Evolutionary conservation across 2,888 invertebrate species (phyloP).

Genomic region (Parnassius apollo): DNA sequence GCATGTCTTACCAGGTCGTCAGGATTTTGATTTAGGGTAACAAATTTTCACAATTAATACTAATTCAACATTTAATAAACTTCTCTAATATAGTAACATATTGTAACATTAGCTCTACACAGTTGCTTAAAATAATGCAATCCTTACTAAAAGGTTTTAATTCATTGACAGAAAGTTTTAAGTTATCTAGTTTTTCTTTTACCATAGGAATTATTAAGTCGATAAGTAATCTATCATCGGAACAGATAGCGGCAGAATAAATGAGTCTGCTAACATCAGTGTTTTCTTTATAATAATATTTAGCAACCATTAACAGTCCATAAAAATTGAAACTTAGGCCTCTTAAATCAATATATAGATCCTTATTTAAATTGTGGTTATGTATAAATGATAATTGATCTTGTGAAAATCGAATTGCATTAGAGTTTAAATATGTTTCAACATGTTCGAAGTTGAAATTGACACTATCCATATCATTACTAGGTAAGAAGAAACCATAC

Average conservation of each 20-base stretch:
- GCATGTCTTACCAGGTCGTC: no score
- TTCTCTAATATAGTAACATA: conserved; percentile 73
- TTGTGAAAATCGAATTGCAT: conserved; percentile 64
- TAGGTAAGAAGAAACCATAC: conserved; percentile 90
- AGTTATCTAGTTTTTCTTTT: conserved; percentile 48
- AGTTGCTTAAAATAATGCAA: conserved; percentile 64
- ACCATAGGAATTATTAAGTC: conserved; percentile 65
- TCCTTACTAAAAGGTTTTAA: conserved; percentile 47
- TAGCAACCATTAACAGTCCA: conserved; percentile 70
- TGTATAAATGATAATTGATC: conserved; percentile 84
- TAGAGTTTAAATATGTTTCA: conserved; percentile 57
- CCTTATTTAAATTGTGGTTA: conserved; percentile 81
- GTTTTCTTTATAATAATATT: conserved; percentile 64
- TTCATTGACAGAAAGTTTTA: conserved; percentile 54
- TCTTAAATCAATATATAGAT: conserved; percentile 82
- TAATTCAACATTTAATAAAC: conserved; percentile 74
- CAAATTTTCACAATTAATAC: not conserved
- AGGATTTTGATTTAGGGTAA: no score
- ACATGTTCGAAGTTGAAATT: conserved; percentile 81
- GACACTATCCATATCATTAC: conserved; percentile 86
- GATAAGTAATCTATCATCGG: conserved; percentile 60
- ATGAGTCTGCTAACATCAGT: conserved; percentile 67
- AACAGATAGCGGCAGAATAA: conserved; percentile 70
- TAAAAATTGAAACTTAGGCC: conserved; percentile 86
- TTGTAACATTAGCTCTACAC: conserved; percentile 70